These are phyloP conservation scores for Pristionchus pacificus DNA, from an alignment of 1,140 invertebrate genomes.

Conservation along the genomic window DNA sequence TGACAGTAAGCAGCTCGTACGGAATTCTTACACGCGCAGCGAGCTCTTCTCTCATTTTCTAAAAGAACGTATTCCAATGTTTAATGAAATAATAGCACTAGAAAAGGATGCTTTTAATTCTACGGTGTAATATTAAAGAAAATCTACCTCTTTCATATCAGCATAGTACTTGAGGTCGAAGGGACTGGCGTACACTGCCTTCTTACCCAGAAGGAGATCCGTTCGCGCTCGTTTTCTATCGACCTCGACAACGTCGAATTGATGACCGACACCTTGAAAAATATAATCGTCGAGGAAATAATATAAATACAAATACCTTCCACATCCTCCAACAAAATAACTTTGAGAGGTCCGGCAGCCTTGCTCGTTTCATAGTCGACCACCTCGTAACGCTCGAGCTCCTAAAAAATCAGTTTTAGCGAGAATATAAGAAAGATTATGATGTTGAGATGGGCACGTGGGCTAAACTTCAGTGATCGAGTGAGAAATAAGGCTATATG, in stretches of 20 bases:
- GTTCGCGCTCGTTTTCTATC: conserved; percentile 35
- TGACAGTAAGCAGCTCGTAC: conserved; percentile 41
- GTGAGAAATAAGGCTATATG: no score
- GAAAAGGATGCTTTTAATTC: not conserved
- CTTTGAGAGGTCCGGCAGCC: conserved; percentile 41
- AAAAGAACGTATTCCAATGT: conserved; percentile 16
- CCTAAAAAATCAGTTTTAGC: no score
- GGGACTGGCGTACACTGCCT: conserved; percentile 54
- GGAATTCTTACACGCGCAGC: conserved; percentile 45
- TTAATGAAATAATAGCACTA: not conserved
- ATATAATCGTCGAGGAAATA: conserved; percentile 4
- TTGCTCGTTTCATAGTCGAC: conserved; percentile 39
- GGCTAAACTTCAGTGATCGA: no score
- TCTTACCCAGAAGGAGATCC: conserved; percentile 43
- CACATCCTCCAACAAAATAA: conserved; percentile 54
- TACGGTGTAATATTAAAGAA: conserved; percentile 18
- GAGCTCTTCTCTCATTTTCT: conserved; percentile 49
- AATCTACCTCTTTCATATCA: conserved; percentile 47
- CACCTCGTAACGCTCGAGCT: conserved; percentile 47
- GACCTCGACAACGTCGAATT: conserved; percentile 52
- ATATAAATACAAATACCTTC: conserved; percentile 42
- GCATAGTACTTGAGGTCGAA: conserved; percentile 55
- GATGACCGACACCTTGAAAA: conserved; percentile 48
- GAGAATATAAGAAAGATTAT: no score
- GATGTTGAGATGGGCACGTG: no score